Base-by-base conservation (phyloP, 1,140 invertebrate genomes). In the Druon quercuslanigerum region DNA sequence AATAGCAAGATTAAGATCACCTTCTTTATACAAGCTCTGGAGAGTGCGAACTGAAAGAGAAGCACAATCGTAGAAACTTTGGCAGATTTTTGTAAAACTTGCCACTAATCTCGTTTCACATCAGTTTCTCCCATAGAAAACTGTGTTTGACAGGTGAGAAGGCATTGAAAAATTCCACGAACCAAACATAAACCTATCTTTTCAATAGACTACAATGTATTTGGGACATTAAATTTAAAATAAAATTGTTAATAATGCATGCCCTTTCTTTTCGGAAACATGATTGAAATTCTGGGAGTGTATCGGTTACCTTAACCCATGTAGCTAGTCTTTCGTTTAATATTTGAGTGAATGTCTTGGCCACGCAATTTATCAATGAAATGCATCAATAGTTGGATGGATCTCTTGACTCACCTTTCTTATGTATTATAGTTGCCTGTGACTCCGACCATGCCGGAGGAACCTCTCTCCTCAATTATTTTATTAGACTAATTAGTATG, bases 291-390 rank as follows among this genome's bases (percentile, higher is more conserved):
- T 75, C 19, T 8, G 25, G 70, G 12, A 71, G 19, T 19, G 13
- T 14, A n/a, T 1, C n/a, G 3, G n/a, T 71, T 46, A 3, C 16
- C 4, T 76, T n/a, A 1, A 17, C 50, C 75, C 70, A 72, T n/a
- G 25, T 40, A 4, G 8, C 33, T 11, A 76, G n/a, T 14, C 60
- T 40, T n/a, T 51, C 52, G n/a, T 12, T 76, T 50, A 76, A 2
- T 16, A 76, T 19, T 52, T 76, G 75, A 2, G 75, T 76, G 33
- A 76, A 72, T 12, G 72, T 17, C 19, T 76, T 76, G 12, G 33
- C 16, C 13, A 76, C 20, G 4, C 46, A 71, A 50, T 76, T 76
- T 4, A n/a, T 25, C 13, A 76, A 33, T n/a, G 70, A 71, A 12
- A 76, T 76, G 8, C 50, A 50, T 7, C 51, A 7, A 6, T 72